Evolutionary conservation across 2,797 vertebrate genomes (phyloP).

Genomic region (Gymnoscopelus braueri): DNA sequence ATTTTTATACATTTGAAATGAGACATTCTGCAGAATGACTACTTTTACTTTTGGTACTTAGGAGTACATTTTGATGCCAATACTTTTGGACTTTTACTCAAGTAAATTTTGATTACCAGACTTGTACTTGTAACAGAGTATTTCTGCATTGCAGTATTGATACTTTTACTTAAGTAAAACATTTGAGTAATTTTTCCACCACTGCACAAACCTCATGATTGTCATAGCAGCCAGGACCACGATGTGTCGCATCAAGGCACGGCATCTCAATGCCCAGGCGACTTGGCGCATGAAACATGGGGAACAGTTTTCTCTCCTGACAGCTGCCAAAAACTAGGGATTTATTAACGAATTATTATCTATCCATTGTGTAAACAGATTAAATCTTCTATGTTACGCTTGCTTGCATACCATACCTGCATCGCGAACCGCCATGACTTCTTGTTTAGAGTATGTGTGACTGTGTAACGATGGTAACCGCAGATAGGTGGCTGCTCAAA

Average conservation of each 20-base stretch:
- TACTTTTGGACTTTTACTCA: too few species aligned
- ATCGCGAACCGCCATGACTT: conserved; percentile 5
- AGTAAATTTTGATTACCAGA: too few species aligned
- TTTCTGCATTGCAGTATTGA: too few species aligned
- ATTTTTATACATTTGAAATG: too few species aligned
- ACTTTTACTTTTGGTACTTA: too few species aligned
- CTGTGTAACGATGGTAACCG: conserved; percentile 51
- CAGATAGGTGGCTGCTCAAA: background rate
- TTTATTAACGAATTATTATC: too few species aligned
- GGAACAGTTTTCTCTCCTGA: conserved; percentile 78
- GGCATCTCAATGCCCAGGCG: conserved; percentile 73
- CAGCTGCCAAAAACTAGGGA: conserved; percentile 77
- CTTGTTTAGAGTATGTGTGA: conserved; percentile 26
- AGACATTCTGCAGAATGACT: too few species aligned
- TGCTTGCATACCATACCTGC: conserved; percentile 12
- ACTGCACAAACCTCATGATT: conserved; percentile 70
- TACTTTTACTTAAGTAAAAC: too few species aligned
- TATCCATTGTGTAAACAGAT: conserved; percentile 5
- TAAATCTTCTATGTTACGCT: background rate
- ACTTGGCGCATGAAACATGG: conserved; percentile 58
- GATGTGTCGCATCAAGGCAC: conserved; percentile 27
- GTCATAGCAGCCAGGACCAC: conserved; percentile 83
- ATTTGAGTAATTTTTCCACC: too few species aligned
- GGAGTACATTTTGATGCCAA: too few species aligned
- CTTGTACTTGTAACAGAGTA: too few species aligned